Evolutionary conservation across 1,140 invertebrate species (phyloP).

Genomic region (Zophobas atratus): DNA sequence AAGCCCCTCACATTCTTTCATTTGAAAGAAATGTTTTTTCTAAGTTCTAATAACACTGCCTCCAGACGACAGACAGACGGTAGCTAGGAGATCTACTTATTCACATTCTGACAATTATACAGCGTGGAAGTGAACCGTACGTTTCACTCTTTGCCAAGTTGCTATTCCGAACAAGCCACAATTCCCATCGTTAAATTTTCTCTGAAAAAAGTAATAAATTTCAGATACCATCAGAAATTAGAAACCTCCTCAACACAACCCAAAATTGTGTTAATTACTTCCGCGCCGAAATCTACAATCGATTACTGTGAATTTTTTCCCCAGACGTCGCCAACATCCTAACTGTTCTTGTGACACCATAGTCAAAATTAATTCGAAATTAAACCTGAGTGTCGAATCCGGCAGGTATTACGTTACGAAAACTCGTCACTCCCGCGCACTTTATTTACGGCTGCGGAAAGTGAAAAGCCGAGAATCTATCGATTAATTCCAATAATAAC

Average conservation of each 20-base stretch:
- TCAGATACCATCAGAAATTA: not conserved
- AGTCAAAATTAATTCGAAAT: no score
- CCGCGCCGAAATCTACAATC: not conserved
- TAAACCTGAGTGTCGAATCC: not conserved
- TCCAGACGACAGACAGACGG: no score
- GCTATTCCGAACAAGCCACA: not conserved
- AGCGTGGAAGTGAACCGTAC: no score
- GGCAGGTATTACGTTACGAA: not conserved
- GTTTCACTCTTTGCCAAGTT: no score
- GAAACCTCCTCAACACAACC: not conserved
- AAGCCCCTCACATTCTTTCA: no score
- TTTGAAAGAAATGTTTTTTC: no score
- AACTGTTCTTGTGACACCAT: no score
- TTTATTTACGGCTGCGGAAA: conserved; percentile 16
- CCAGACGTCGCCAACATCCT: not conserved
- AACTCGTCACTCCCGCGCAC: conserved; percentile 7
- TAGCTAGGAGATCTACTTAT: no score
- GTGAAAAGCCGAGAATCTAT: conserved; percentile 17
- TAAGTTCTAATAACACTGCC: no score
- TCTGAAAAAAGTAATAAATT: conserved; percentile 21
- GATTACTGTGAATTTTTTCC: not conserved
- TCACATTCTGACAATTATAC: no score
- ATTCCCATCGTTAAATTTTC: not conserved
- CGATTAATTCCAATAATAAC: conserved; percentile 7
- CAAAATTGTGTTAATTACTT: not conserved